Evolutionary conservation across 2,797 vertebrate species (phyloP).

Genomic region (Hydrolagus colliei): DNA sequence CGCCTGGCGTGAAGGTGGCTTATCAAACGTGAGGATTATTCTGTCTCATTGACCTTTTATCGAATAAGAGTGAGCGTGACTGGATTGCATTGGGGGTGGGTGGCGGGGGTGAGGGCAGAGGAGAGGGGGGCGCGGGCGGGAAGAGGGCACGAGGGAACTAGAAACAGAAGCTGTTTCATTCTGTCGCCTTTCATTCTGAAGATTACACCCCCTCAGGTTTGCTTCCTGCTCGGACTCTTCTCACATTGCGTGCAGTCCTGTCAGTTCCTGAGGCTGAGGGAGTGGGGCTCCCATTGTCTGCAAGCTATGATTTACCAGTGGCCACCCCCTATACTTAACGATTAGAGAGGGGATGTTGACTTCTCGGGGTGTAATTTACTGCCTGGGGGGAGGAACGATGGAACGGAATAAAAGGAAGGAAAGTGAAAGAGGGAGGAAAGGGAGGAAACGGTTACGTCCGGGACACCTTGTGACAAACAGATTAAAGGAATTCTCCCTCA

Average conservation of each 20-base stretch:
- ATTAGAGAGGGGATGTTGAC: not conserved
- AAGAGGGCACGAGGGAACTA: not conserved
- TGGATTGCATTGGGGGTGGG: too few relatives aligned
- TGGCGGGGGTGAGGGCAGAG: too few relatives aligned
- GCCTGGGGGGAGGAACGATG: conserved; percentile 32
- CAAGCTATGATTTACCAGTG: conserved; percentile 19
- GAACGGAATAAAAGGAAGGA: conserved; percentile 40
- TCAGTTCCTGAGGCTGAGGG: not conserved
- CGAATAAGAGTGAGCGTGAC: too few relatives aligned
- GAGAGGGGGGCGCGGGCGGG: not conserved
- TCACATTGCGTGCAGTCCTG: not conserved
- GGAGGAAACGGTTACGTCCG: conserved; percentile 44
- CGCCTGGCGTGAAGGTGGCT: conserved; percentile 31
- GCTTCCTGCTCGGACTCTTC: not conserved
- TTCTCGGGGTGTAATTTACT: conserved; percentile 12
- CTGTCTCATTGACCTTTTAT: conserved; percentile 22
- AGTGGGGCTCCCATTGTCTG: conserved; percentile 16
- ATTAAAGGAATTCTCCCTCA: too few relatives aligned
- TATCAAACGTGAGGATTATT: conserved; percentile 33
- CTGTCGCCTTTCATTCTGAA: not conserved
- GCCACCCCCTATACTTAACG: conserved; percentile 23
- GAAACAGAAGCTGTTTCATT: not conserved
- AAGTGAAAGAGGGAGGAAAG: conserved; percentile 40
- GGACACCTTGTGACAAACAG: conserved; percentile 31
- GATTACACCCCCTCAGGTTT: not conserved